These are phyloP conservation scores for Hyposoter dolosus DNA, from an alignment of 2,888 invertebrate species.

Conservation along the genomic window DNA sequence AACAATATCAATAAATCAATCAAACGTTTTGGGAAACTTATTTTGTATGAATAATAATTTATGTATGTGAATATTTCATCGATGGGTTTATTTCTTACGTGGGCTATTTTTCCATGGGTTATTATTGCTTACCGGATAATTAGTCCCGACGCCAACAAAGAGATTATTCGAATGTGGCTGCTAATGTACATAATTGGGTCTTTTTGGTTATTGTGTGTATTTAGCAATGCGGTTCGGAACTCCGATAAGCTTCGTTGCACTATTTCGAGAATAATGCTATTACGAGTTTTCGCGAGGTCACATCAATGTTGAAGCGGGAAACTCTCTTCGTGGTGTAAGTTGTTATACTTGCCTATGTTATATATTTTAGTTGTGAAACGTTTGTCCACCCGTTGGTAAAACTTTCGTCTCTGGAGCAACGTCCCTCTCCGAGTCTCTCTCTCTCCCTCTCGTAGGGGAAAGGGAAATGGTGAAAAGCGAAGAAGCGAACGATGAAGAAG, in stretches of 20 bases:
- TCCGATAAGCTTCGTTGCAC: conserved; percentile 12
- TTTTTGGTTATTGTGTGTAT: not conserved
- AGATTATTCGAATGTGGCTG: not conserved
- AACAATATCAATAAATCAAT: too few species aligned
- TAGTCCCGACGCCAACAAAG: not conserved
- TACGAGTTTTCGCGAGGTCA: conserved; percentile 37
- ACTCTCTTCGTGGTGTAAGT: conserved; percentile 46
- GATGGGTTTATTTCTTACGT: too few species aligned
- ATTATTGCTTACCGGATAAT: too few species aligned
- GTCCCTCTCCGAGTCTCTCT: conserved; percentile 1
- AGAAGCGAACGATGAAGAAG: conserved; percentile 45
- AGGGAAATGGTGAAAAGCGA: conserved; percentile 8
- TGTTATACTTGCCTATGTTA: conserved; percentile 49
- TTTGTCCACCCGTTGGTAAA: conserved; percentile 64
- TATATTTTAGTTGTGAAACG: conserved; percentile 69
- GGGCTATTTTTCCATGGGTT: too few species aligned
- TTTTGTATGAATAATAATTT: too few species aligned
- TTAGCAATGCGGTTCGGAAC: not conserved
- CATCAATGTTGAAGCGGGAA: conserved; percentile 55
- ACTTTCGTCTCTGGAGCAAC: conserved; percentile 75
- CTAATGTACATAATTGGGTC: not conserved
- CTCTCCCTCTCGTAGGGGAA: conserved; percentile 13
- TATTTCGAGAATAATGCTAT: conserved; percentile 19
- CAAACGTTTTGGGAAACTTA: too few species aligned
- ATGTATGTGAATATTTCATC: too few species aligned